A percentile compares a stretch with the other conserved stretches of the same genome.
These are phyloP conservation scores for Zele albiditarsus DNA, from an alignment of 2,888 invertebrate genomes.

Conservation along the genomic window DNA sequence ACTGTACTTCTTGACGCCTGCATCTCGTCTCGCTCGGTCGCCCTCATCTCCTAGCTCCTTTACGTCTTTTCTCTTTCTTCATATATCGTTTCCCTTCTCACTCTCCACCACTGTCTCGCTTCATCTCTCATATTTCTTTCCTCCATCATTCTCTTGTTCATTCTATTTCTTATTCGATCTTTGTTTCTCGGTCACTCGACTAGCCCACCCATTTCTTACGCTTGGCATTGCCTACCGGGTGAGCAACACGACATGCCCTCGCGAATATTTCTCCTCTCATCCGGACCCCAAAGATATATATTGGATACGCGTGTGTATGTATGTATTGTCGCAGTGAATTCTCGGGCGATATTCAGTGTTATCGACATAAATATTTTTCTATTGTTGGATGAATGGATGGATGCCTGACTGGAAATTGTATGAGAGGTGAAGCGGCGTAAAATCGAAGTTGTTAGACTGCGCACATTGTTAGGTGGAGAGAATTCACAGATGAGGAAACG, in stretches of 20 bases:
- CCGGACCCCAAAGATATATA: neutral
- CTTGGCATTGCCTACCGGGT: conserved; percentile 54
- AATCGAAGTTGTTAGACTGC: conserved; percentile 24
- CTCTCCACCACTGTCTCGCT: conserved; percentile 37
- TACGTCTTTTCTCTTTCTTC: conserved; percentile 23
- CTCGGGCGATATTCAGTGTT: neutral
- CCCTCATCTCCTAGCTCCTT: conserved; percentile 16
- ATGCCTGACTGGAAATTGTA: neutral
- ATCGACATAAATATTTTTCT: conserved; percentile 9
- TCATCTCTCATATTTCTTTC: conserved; percentile 27
- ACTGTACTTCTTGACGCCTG: conserved; percentile 33
- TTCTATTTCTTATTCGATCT: conserved; percentile 37
- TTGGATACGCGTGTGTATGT: neutral
- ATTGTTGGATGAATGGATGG: conserved; percentile 9
- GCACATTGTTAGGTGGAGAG: conserved; percentile 15
- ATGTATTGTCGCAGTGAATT: neutral
- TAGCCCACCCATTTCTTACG: conserved; percentile 69
- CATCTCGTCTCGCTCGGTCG: conserved; percentile 37
- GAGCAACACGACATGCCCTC: conserved; percentile 25
- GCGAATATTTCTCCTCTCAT: conserved; percentile 13
- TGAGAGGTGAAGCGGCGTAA: conserved; percentile 11
- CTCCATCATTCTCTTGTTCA: conserved; percentile 40
- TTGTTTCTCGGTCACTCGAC: conserved; percentile 49
- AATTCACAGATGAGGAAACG: neutral
- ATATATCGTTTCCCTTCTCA: conserved; percentile 27